A percentile compares a stretch with the other conserved stretches of the same genome.
Evolutionary conservation across 2,113 vertebrate genomes (phyloP).

Genomic region (Tretioscincus oriximinensis): DNA sequence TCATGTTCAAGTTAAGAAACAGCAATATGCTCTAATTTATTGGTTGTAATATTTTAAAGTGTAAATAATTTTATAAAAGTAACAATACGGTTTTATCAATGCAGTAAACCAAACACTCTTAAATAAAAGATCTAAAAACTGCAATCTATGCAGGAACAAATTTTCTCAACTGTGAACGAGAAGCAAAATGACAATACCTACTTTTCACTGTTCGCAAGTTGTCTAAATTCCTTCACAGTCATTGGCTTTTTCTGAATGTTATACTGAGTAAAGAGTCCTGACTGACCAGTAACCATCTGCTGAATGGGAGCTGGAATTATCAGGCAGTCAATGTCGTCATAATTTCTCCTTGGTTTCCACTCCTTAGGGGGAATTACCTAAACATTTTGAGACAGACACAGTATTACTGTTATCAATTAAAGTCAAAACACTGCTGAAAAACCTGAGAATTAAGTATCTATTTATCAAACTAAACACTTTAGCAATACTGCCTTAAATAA

Average conservation of each 20-base stretch:
- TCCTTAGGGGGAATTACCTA: conserved; percentile 81
- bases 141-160: background rate
- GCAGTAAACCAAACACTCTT: background rate
- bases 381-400: conserved; percentile 43
- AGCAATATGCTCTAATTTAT: too few species aligned
- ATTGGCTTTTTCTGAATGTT: conserved; percentile 81
- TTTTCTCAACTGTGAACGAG: background rate
- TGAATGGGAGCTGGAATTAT: conserved; percentile 82
- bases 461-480: background rate
- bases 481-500: background rate
- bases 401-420: background rate
- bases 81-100: too few species aligned
- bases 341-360: conserved; percentile 79
- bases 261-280: conserved; percentile 78
- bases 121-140: background rate
- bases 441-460: accelerated
- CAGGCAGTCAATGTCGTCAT: conserved; percentile 78
- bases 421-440: conserved; percentile 2
- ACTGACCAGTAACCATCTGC: conserved; percentile 79
- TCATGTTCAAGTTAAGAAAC: too few species aligned
- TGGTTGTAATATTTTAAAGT: too few species aligned
- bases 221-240: conserved; percentile 79
- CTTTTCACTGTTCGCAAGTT: conserved; percentile 79
- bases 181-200: conserved; percentile 57
- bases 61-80: too few species aligned